phyloP scores from a whole-genome alignment of 2,113 vertebrate species.

The Amazona vittata region DNA sequence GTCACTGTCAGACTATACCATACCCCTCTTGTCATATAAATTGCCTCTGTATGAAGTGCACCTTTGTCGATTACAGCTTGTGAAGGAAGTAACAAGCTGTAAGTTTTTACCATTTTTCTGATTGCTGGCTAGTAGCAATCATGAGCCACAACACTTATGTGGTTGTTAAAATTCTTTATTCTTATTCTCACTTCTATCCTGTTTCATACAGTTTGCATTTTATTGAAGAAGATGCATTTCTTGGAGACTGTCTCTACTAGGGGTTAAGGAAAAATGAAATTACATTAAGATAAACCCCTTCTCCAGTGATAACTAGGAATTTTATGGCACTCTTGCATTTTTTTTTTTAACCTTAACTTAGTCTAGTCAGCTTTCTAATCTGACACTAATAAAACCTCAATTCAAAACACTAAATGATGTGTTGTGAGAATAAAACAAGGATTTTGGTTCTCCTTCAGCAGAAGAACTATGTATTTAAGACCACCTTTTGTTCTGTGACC shows the following conservation, averaged over 20 bases:
- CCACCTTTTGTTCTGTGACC: neutral
- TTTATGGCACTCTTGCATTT: neutral
- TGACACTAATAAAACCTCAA: slow-evolving; percentile 1
- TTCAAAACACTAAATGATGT: slow-evolving; percentile 60
- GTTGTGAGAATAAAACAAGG: neutral
- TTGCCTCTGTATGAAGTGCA: neutral
- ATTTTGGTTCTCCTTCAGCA: slow-evolving; percentile 20
- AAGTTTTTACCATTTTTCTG: neutral
- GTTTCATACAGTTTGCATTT: neutral
- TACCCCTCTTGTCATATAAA: neutral
- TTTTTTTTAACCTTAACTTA: neutral
- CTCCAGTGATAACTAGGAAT: neutral
- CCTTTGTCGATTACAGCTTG: neutral
- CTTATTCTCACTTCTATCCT: neutral
- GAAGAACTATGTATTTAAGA: neutral
- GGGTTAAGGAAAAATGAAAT: neutral
- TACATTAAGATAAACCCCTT: neutral
- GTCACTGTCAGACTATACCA: neutral
- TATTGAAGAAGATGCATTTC: neutral
- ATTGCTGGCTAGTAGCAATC: neutral
- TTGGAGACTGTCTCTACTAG: neutral
- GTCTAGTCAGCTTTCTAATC: slow-evolving; percentile 3
- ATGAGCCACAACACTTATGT: neutral
- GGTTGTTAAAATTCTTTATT: neutral
- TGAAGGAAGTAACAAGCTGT: neutral